These are phyloP conservation scores for Pseudonaja textilis DNA, from an alignment of 2,113 vertebrate genomes.

Conservation along the genomic window DNA sequence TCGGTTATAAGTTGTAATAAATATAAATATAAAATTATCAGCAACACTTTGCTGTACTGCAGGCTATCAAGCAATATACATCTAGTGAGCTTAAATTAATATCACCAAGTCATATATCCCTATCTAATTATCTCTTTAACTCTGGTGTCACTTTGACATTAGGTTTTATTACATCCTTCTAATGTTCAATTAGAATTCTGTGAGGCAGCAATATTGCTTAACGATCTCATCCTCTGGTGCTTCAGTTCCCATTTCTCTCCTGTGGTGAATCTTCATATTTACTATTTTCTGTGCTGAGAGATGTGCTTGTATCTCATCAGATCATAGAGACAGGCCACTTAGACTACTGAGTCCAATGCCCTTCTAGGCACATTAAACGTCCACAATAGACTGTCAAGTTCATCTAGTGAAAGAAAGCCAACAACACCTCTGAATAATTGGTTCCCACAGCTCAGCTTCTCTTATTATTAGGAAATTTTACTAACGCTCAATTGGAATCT, in stretches of 20 bases:
- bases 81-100: slow-evolving; percentile 18
- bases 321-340: background rate
- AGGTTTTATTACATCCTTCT: slow-evolving; percentile 10
- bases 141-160: slow-evolving; percentile 10
- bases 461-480: background rate
- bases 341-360: background rate
- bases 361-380: background rate
- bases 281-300: background rate
- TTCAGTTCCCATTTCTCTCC: slow-evolving; percentile 4
- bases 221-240: slow-evolving; percentile 10
- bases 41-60: background rate
- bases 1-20: background rate
- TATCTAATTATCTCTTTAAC: slow-evolving; percentile 16
- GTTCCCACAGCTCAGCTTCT: background rate
- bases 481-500: background rate
- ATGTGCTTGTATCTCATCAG: background rate
- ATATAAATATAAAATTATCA: background rate
- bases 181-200: slow-evolving; percentile 33
- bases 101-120: slow-evolving; percentile 9
- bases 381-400: background rate
- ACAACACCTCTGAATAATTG: background rate
- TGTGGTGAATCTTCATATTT: background rate
- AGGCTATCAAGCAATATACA: slow-evolving; percentile 2
- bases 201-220: slow-evolving; percentile 14
- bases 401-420: background rate